A percentile compares a stretch with the other conserved stretches of the same genome.
Conservation (phyloP, 2,888 invertebrate genomes). For the Dione juno region DNA sequence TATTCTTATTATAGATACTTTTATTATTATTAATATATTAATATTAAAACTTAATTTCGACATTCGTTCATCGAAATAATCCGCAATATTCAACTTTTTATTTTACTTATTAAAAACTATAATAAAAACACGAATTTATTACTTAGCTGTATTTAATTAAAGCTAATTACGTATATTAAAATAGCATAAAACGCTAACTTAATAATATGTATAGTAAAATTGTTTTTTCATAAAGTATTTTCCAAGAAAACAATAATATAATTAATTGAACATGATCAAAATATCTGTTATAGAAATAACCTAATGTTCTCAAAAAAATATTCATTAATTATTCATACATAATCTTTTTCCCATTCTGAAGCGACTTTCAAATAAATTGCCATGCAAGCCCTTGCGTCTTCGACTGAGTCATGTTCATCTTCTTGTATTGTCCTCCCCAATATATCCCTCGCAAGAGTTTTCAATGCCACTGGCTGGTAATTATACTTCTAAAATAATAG, state of each 20-base stretch:
- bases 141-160: too few species aligned
- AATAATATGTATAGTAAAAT: too few species aligned
- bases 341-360: slow-evolving; percentile 28
- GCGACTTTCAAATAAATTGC: slow-evolving; percentile 30
- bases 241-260: not conserved
- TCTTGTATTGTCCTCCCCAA: slow-evolving; percentile 28
- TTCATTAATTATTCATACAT: not conserved
- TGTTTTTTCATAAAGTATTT: not conserved
- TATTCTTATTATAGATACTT: not conserved
- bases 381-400: slow-evolving; percentile 38
- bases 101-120: not conserved
- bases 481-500: slow-evolving; percentile 22
- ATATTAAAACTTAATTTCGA: too few species aligned
- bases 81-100: too few species aligned
- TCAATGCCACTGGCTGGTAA: slow-evolving; percentile 20
- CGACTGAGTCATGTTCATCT: slow-evolving; percentile 34
- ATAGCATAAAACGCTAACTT: too few species aligned
- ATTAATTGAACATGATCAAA: not conserved
- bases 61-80: too few species aligned
- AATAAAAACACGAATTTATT: too few species aligned
- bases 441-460: slow-evolving; percentile 18
- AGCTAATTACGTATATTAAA: too few species aligned
- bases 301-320: not conserved
- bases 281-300: not conserved
- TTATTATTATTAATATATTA: too few species aligned